Conservation (phyloP, 1,140 invertebrate species). For the Lasioglossum albipes region DNA sequence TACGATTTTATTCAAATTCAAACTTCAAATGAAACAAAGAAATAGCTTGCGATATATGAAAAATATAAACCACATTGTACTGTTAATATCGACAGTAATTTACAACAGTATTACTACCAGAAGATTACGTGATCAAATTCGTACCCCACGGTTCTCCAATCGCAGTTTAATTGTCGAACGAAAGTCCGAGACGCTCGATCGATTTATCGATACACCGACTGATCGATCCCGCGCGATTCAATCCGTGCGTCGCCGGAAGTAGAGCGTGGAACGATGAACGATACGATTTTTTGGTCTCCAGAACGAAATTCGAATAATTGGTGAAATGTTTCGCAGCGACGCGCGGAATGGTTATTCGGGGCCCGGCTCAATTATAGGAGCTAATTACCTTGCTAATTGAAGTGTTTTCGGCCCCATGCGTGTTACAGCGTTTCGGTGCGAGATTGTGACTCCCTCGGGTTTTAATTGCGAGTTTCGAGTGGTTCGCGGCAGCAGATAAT, state of each 20-base stretch:
- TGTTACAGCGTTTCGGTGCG: neutral
- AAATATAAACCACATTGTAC: too few species aligned
- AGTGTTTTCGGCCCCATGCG: neutral
- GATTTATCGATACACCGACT: neutral
- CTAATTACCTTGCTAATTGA: neutral
- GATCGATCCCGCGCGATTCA: neutral
- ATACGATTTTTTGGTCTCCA: neutral
- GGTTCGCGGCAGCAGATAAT: neutral
- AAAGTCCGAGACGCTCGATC: neutral
- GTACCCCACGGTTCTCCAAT: too few species aligned
- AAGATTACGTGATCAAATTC: too few species aligned
- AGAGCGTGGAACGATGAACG: neutral
- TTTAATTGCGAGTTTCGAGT: slow-evolving; percentile 2
- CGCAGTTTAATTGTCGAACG: neutral
- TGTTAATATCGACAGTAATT: too few species aligned
- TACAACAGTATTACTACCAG: too few species aligned
- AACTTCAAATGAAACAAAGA: too few species aligned
- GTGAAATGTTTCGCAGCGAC: neutral
- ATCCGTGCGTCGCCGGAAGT: neutral
- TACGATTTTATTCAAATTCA: too few species aligned
- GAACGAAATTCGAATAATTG: neutral
- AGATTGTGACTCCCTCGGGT: neutral
- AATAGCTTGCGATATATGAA: too few species aligned
- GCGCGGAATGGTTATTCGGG: neutral
- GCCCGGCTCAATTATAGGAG: neutral